Conservation (phyloP, 2,113 vertebrate genomes). For the Micronycteris hirsuta region DNA sequence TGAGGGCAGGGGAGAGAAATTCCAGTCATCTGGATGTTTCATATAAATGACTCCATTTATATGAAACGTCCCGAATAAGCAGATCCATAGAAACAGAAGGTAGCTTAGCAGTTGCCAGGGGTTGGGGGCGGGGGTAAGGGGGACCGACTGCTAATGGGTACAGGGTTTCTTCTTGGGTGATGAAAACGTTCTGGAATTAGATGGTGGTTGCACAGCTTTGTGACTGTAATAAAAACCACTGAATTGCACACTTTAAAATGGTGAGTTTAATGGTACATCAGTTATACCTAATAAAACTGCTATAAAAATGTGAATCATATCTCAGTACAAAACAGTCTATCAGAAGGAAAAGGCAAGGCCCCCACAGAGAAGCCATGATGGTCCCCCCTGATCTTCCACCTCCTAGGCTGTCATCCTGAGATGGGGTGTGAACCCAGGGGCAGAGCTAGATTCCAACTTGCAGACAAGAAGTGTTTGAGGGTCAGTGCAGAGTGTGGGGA, state of each 20-base stretch:
- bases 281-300: neutral
- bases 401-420: neutral
- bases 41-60: neutral
- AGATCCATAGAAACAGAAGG: neutral
- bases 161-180: neutral
- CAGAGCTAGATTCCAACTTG: neutral
- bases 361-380: neutral
- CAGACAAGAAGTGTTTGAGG: neutral
- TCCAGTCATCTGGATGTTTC: no score
- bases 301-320: neutral
- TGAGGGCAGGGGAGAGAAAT: no score
- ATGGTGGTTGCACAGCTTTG: neutral
- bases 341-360: neutral
- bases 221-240: neutral
- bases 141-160: neutral
- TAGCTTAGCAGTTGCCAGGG: neutral
- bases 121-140: rapidly evolving
- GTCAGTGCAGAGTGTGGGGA: no score
- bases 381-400: neutral
- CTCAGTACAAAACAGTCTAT: neutral
- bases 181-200: neutral
- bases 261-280: neutral
- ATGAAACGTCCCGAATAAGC: neutral
- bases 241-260: neutral
- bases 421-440: neutral